Conservation (phyloP, 2,797 vertebrate species). For the Aplochiton taeniatus region DNA sequence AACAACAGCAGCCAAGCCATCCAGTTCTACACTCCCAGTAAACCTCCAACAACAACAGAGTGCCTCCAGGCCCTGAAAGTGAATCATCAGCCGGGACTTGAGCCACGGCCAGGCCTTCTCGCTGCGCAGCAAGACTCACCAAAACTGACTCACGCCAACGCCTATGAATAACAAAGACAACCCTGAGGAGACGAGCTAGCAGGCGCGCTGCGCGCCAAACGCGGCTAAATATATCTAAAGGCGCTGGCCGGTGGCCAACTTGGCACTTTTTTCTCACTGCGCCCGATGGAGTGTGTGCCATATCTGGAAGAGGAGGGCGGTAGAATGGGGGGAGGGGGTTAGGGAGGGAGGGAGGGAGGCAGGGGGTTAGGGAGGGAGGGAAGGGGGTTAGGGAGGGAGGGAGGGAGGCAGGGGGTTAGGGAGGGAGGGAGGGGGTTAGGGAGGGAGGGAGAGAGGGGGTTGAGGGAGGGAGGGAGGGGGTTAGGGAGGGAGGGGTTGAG, state of each 20-base stretch:
- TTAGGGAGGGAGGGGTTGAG: no score
- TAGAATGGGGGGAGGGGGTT: no score
- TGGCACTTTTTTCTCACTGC: not conserved
- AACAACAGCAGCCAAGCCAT: constrained; percentile 7
- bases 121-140: constrained; percentile 30
- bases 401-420: no score
- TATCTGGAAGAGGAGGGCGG: no score
- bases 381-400: no score
- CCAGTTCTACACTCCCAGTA: constrained; percentile 10
- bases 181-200: constrained; percentile 41
- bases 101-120: constrained; percentile 44
- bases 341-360: no score
- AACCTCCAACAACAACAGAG: constrained; percentile 19
- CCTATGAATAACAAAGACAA: constrained; percentile 58
- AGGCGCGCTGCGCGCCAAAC: constrained; percentile 21
- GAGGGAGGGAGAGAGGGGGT: no score
- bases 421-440: no score
- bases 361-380: no score
- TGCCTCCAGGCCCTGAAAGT: constrained; percentile 29
- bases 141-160: constrained; percentile 28
- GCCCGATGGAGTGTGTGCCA: no score
- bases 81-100: constrained; percentile 40
- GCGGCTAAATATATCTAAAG: constrained; percentile 32
- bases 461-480: no score
- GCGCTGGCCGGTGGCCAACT: not conserved